These are phyloP conservation scores for Noctua comes DNA, from an alignment of 2,888 invertebrate genomes.

Conservation along the genomic window DNA sequence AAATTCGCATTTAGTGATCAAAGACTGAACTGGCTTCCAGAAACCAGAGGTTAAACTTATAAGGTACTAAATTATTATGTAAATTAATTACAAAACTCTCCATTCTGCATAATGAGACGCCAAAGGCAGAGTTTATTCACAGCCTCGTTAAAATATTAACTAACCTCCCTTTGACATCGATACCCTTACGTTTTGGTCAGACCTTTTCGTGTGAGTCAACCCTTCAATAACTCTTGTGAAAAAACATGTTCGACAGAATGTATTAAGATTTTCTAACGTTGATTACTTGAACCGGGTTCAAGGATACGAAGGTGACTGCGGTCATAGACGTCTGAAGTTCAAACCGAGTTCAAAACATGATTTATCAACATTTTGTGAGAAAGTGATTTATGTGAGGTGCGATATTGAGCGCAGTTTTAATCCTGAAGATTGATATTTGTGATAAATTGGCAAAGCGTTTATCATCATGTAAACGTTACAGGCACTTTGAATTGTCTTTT, in stretches of 20 bases:
- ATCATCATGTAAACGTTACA: not conserved
- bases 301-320: conserved; percentile 57
- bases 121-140: conserved; percentile 9
- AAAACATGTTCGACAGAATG: conserved; percentile 48
- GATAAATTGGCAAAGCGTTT: conserved; percentile 7
- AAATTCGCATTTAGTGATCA: not conserved
- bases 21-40: not conserved
- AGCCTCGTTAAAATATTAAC: conserved; percentile 42
- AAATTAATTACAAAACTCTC: conserved; percentile 30
- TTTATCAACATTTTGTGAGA: conserved; percentile 48
- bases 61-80: conserved; percentile 3
- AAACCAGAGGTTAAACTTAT: conserved; percentile 15
- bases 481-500: not conserved
- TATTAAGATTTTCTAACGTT: conserved; percentile 55
- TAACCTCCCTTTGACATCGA: conserved; percentile 56
- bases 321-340: conserved; percentile 54
- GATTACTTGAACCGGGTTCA: conserved; percentile 55
- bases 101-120: conserved; percentile 12
- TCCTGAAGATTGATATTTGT: conserved; percentile 24
- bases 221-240: conserved; percentile 30
- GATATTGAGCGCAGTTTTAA: conserved; percentile 45
- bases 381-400: conserved; percentile 45
- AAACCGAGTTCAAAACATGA: conserved; percentile 51
- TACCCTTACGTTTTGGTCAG: conserved; percentile 43
- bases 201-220: conserved; percentile 34